These are phyloP conservation scores for Pharmacophagus antenor DNA, from an alignment of 2,888 invertebrate genomes.

Conservation along the genomic window DNA sequence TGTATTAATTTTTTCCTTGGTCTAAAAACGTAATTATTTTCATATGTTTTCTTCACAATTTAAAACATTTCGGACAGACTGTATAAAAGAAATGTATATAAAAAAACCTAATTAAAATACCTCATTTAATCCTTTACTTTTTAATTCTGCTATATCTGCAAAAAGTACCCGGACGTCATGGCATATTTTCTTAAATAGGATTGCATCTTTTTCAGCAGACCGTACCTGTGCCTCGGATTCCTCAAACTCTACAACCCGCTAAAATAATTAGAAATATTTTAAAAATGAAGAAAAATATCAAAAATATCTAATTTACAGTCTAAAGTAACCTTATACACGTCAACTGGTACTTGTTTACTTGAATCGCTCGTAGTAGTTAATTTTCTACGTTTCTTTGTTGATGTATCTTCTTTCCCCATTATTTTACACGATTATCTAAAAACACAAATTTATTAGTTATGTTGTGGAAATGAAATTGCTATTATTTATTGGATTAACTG, in stretches of 20 bases:
- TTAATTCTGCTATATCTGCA: constrained; percentile 84
- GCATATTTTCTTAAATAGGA: constrained; percentile 85
- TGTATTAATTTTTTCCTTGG: constrained; percentile 82
- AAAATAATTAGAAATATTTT: constrained; percentile 36
- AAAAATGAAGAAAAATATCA: neutral
- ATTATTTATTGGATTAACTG: too few species aligned
- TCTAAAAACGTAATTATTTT: constrained; percentile 64
- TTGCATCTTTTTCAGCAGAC: constrained; percentile 84
- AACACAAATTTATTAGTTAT: neutral
- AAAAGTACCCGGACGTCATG: constrained; percentile 85
- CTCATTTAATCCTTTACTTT: constrained; percentile 79
- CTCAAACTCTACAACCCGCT: constrained; percentile 87
- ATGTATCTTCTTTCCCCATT: constrained; percentile 75
- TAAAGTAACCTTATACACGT: constrained; percentile 81
- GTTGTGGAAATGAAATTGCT: too few species aligned
- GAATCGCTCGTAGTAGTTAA: constrained; percentile 63
- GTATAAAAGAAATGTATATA: neutral
- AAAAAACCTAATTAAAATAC: constrained; percentile 55
- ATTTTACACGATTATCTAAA: neutral
- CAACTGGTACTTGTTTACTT: constrained; percentile 70
- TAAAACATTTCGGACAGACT: too few species aligned
- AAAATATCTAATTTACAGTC: constrained; percentile 25
- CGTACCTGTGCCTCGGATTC: constrained; percentile 86
- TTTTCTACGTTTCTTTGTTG: constrained; percentile 81
- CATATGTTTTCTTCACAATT: neutral